These are phyloP conservation scores for Nycteola revayana DNA, from an alignment of 2,888 invertebrate genomes.

Conservation along the genomic window DNA sequence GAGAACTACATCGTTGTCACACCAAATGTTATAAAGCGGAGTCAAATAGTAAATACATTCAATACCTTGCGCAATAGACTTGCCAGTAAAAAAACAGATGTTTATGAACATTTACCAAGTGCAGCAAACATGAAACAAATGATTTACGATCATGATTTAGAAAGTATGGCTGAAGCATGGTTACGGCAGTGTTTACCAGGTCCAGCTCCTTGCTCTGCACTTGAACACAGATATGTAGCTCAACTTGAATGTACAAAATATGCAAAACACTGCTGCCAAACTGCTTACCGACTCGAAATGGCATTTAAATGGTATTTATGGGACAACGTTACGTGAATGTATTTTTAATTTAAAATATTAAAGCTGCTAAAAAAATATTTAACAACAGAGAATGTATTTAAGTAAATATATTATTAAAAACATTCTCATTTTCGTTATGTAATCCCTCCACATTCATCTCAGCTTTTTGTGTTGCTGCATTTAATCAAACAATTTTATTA, in stretches of 20 bases:
- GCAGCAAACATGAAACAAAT: constrained; percentile 71
- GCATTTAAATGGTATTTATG: constrained; percentile 55
- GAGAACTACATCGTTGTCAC: constrained; percentile 42
- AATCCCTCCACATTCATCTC: no score
- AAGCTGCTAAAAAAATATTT: no score
- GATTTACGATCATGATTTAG: constrained; percentile 63
- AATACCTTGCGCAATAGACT: constrained; percentile 70
- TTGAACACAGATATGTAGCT: constrained; percentile 54
- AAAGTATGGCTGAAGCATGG: constrained; percentile 63
- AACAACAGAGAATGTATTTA: no score
- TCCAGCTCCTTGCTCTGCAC: constrained; percentile 61
- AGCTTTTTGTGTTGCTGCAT: no score
- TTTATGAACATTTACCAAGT: constrained; percentile 57
- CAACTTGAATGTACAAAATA: constrained; percentile 69
- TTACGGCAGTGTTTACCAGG: constrained; percentile 69
- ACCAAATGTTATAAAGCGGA: constrained; percentile 49
- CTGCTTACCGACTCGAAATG: constrained; percentile 24
- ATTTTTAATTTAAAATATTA: no score
- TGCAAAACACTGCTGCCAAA: constrained; percentile 53
- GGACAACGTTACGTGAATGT: no score
- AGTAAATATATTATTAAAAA: no score
- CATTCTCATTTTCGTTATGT: no score
- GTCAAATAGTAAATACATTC: constrained; percentile 56
- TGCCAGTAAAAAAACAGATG: constrained; percentile 48
- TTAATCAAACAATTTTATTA: constrained; percentile 2